phyloP scores from a whole-genome alignment of 2,113 vertebrate genomes.

The Eurystomus gularis region DNA sequence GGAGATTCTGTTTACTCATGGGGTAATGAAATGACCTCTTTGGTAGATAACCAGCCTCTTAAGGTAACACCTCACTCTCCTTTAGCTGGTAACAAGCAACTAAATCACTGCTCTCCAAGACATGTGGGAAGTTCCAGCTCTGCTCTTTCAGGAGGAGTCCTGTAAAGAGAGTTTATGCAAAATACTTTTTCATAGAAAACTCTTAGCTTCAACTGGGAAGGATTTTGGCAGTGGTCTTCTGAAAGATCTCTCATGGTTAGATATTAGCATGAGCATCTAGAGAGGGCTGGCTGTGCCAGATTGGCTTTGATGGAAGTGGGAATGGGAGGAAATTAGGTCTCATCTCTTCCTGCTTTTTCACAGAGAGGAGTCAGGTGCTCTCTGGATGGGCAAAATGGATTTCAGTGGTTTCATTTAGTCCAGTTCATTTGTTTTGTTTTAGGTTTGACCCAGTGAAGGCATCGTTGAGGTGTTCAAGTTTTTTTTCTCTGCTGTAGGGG shows the following conservation, averaged over 20 bases:
- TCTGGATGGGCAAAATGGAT: not conserved
- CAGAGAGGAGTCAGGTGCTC: not conserved
- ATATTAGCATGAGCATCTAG: not conserved
- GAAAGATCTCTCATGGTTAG: not conserved
- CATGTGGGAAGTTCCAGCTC: not conserved
- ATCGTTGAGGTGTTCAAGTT: too few species aligned
- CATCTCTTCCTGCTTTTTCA: not conserved
- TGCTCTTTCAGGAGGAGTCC: not conserved
- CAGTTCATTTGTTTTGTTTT: not conserved
- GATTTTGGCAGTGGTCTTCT: not conserved
- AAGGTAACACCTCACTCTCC: not conserved
- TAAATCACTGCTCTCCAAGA: not conserved
- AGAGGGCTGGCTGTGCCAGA: not conserved
- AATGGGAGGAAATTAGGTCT: not conserved
- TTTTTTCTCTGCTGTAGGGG: not conserved
- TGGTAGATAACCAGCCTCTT: not conserved
- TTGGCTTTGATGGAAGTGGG: not conserved
- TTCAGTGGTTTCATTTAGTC: not conserved
- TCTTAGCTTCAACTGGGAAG: not conserved
- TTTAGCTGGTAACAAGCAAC: not conserved
- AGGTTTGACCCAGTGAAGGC: not conserved
- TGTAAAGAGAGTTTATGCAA: not conserved
- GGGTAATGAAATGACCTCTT: not conserved
- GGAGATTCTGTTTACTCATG: not conserved
- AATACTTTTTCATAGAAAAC: not conserved